A percentile compares a stretch with the other conserved stretches of the same genome.
Evolutionary conservation across 2,888 invertebrate species (phyloP).

Genomic region (Protodeltote pygarga): DNA sequence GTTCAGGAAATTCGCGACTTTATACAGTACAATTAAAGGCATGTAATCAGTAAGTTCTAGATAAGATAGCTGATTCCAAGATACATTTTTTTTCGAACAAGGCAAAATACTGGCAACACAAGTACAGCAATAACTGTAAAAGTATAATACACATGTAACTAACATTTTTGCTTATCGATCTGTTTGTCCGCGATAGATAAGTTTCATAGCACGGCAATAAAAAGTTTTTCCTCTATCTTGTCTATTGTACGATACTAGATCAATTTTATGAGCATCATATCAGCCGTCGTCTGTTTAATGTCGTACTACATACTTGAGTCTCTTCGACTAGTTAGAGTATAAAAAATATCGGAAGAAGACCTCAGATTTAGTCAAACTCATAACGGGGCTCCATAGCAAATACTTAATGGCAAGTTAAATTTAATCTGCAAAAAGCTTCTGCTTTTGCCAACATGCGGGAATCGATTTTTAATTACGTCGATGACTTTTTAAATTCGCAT

Average conservation of each 20-base stretch:
- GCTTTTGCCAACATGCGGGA: no score
- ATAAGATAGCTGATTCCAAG: no score
- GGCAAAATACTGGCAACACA: no score
- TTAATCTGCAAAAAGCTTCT: no score
- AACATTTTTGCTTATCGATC: conserved; percentile 36
- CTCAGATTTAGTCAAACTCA: conserved; percentile 1
- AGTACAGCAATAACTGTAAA: neutral
- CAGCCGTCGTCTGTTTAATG: conserved; percentile 4
- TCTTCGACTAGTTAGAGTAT: conserved; percentile 18
- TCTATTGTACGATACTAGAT: conserved; percentile 24
- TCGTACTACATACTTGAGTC: conserved; percentile 9
- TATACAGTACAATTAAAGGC: no score
- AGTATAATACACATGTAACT: neutral
- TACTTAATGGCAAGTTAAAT: no score
- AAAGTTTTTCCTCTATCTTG: conserved; percentile 31
- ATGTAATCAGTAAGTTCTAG: no score
- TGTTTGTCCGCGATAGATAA: conserved; percentile 37
- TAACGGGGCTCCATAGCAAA: no score
- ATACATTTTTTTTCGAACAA: no score
- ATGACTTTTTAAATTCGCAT: no score
- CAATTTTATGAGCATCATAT: conserved; percentile 24
- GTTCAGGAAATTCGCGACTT: no score
- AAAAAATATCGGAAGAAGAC: neutral
- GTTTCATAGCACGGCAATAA: conserved; percentile 35
- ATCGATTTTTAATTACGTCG: no score